These are phyloP conservation scores for Hylia prasina DNA, from an alignment of 2,113 vertebrate genomes.

Conservation along the genomic window DNA sequence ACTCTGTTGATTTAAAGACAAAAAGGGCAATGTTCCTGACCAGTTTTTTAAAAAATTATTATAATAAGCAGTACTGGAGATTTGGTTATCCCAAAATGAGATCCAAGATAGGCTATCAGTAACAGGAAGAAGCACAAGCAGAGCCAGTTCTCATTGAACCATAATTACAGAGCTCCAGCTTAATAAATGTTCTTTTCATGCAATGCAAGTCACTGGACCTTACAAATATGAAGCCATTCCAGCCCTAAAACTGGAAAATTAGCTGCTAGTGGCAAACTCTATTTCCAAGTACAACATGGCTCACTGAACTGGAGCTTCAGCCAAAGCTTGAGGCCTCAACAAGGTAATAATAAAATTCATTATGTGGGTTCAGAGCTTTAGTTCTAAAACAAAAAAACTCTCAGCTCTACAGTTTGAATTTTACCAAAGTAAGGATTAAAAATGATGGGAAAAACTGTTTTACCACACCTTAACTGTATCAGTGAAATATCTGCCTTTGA, in stretches of 20 bases:
- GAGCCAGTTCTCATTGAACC: background rate
- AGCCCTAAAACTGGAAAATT: slow-evolving; percentile 21
- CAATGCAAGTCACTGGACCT: background rate
- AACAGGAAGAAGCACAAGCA: background rate
- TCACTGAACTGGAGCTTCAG: background rate
- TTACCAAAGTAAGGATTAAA: background rate
- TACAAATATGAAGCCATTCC: background rate
- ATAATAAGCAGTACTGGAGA: background rate
- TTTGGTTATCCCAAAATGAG: background rate
- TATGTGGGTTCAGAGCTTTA: background rate
- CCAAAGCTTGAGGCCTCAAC: slow-evolving; percentile 22
- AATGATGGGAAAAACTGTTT: background rate
- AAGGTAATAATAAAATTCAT: background rate
- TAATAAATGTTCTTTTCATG: background rate
- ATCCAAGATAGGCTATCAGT: background rate
- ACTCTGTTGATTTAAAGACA: background rate
- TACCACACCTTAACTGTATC: background rate
- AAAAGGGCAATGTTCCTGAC: background rate
- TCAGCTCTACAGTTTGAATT: background rate
- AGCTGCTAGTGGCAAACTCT: background rate
- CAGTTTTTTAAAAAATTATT: background rate
- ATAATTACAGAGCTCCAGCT: background rate
- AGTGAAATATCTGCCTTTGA: background rate
- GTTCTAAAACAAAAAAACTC: background rate
- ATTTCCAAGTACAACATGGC: slow-evolving; percentile 35